These are phyloP conservation scores for Sylvicola cinctus DNA, from an alignment of 2,888 invertebrate genomes.

Conservation along the genomic window DNA sequence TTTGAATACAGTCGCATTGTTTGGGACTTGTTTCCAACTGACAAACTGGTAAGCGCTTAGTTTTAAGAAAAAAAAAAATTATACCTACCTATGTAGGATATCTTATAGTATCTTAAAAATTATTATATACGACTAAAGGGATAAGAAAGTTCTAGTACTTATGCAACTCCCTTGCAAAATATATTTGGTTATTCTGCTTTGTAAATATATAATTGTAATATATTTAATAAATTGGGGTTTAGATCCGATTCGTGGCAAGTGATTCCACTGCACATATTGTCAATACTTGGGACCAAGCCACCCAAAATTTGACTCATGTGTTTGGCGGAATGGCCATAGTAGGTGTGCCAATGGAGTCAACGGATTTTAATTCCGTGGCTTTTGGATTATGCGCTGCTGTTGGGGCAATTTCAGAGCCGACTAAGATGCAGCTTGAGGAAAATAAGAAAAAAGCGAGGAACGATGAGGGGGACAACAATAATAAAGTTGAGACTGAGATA, in stretches of 20 bases:
- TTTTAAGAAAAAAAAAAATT: too few species aligned
- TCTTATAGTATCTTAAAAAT: too few species aligned
- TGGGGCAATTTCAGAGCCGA: slow-evolving; percentile 63
- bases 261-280: slow-evolving; percentile 68
- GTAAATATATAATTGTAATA: too few species aligned
- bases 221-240: too few species aligned
- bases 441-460: too few species aligned
- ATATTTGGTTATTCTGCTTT: too few species aligned
- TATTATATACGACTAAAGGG: too few species aligned
- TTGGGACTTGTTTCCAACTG: slow-evolving; percentile 53
- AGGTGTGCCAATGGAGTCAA: slow-evolving; percentile 46
- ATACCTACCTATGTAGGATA: too few species aligned
- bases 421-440: slow-evolving; percentile 44
- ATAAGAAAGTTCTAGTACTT: too few species aligned
- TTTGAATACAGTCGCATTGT: slow-evolving; percentile 93
- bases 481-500: slow-evolving; percentile 18
- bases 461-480: too few species aligned
- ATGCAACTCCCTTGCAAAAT: too few species aligned
- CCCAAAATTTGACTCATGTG: slow-evolving; percentile 69
- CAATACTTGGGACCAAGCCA: slow-evolving; percentile 63
- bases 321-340: slow-evolving; percentile 65
- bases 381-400: slow-evolving; percentile 77
- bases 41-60: slow-evolving; percentile 43
- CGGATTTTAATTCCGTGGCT: slow-evolving; percentile 44
- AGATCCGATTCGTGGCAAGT: slow-evolving; percentile 72